A percentile compares a stretch with the other conserved stretches of the same genome.
These are phyloP conservation scores for Chaetogeoica ovagalla DNA, from an alignment of 2,888 invertebrate genomes.

Conservation along the genomic window DNA sequence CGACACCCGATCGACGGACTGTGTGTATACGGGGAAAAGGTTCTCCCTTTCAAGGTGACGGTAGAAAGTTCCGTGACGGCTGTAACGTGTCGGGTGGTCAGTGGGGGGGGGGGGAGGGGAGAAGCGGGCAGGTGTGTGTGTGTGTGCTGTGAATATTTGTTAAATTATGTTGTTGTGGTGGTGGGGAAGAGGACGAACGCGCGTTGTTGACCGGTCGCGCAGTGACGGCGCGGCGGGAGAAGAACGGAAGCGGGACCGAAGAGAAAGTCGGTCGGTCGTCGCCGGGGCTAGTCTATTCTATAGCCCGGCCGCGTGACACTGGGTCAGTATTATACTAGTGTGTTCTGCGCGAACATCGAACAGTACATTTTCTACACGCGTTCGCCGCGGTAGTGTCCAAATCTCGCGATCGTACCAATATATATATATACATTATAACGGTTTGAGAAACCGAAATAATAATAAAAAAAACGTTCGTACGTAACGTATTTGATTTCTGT, in stretches of 20 bases:
- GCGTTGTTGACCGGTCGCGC: background rate
- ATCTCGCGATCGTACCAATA: background rate
- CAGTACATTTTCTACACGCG: conserved; percentile 33
- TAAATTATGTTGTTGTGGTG: no score
- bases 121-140: no score
- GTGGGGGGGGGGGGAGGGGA: no score
- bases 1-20: background rate
- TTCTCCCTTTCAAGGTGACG: conserved; percentile 48
- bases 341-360: conserved; percentile 48
- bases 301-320: conserved; percentile 32
- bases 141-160: no score
- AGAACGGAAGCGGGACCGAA: conserved; percentile 47
- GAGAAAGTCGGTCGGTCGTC: conserved; percentile 53
- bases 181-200: background rate
- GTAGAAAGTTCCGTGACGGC: conserved; percentile 37
- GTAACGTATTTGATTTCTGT: background rate
- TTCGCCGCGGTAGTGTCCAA: conserved; percentile 44
- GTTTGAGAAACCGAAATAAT: no score
- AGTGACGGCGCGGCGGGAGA: background rate
- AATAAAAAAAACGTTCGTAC: background rate
- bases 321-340: conserved; percentile 51
- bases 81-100: no score
- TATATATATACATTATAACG: background rate
- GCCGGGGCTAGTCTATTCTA: conserved; percentile 40
- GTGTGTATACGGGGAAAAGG: background rate